Base-by-base conservation (phyloP, 2,797 vertebrate genomes). In the Xenops minutus region DNA sequence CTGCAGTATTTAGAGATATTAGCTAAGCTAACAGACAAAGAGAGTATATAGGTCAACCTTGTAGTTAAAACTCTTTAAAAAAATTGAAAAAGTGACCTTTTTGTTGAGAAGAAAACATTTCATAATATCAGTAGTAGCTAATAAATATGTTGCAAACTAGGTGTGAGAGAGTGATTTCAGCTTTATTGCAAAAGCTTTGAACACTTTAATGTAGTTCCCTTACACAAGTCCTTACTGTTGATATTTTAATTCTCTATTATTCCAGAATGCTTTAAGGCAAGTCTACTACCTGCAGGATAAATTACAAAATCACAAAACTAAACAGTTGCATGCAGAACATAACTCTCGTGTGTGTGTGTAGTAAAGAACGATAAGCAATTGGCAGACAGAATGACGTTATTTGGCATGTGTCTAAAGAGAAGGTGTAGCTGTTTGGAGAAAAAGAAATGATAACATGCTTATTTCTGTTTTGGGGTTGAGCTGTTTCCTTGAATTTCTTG, bases 191-290 rank as follows among this genome's bases (percentile, higher is more conserved):
- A 91, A 93, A 85, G 5, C 24, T 55, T 34, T 58, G 54, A 82
- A 75, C 4, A 36, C 23, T 90, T 96, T 36, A 91, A 51, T 36
- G 24, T 30, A 85, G 36, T 41, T 64, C 4, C 8, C 13, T 64
- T 55, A 26, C 15, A 20, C 4, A 29, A n/a, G 32, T 15, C 20
- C 79, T 74, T 56, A 6, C 17, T 73, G 29, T 51, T 86, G 56
- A 74, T 19, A 75, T 71, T 95, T 96, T 94, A 27, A 44, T 93
- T 97, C 74, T 69, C 26, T 51, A 14, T 66, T 74, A 69, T 67
- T 87, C 16, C 17, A 83, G 63, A 85, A 73, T 21, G 44, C 17
- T 59, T 26, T 80, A 80, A 64, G 15, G 52, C 2, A 92, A 88
- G 30, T 54, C n/a, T 93, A 7, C 82, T 59, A 56, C 63, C 8